Percentiles rank a stretch among this genome's conserved stretches.
Evolutionary conservation across 2,797 vertebrate species (phyloP).

Genomic region (Lacerta bilineata): DNA sequence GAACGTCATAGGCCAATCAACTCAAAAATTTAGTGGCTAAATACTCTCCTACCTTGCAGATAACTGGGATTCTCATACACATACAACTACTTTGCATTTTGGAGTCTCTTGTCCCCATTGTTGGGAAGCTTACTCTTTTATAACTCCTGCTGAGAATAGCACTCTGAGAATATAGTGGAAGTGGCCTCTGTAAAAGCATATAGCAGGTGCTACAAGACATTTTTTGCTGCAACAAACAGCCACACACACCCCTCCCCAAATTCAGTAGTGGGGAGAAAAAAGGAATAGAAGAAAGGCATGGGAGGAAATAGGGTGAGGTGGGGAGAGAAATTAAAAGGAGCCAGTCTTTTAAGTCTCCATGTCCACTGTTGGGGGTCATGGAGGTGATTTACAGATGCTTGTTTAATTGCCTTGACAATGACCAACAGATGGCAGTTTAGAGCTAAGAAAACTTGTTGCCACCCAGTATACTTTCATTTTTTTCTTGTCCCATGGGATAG

Average conservation of each 20-base stretch:
- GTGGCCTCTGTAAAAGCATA: not conserved
- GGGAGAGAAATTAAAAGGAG: not conserved
- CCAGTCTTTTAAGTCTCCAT: not conserved
- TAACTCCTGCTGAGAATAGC: not conserved
- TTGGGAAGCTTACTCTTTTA: not conserved
- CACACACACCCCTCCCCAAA: not conserved
- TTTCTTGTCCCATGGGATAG: too few species aligned
- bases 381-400: not conserved
- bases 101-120: not conserved
- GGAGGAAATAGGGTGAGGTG: not conserved
- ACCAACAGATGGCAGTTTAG: constrained; percentile 43
- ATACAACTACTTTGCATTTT: not conserved
- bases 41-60: not conserved
- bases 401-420: not conserved
- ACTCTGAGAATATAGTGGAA: not conserved
- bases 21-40: not conserved
- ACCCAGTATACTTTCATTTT: too few species aligned
- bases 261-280: not conserved
- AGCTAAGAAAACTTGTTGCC: constrained; percentile 1
- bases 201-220: not conserved
- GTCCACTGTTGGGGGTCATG: not conserved
- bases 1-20: not conserved
- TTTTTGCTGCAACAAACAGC: not conserved
- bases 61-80: not conserved
- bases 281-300: too few species aligned